A percentile compares a stretch with the other conserved stretches of the same genome.
These are phyloP conservation scores for Clarias batrachus DNA, from an alignment of 2,113 vertebrate species.

Conservation along the genomic window DNA sequence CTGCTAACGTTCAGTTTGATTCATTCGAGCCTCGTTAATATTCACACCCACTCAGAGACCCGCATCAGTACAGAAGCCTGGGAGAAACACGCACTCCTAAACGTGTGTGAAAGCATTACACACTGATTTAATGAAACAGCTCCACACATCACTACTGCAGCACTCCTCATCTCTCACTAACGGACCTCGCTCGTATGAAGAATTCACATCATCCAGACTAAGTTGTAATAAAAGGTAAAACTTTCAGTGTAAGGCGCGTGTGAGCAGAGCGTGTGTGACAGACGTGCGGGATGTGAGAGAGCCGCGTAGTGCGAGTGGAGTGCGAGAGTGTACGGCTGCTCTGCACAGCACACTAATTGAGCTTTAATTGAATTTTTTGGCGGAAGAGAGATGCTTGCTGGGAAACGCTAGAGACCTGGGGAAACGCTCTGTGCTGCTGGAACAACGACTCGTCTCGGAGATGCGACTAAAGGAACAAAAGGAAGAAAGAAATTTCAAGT, in stretches of 20 bases:
- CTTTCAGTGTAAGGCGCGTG: no score
- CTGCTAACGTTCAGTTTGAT: neutral
- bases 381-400: neutral
- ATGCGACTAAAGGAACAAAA: neutral
- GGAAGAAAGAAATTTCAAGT: neutral
- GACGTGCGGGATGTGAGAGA: neutral
- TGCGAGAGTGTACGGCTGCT: neutral
- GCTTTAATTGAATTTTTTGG: neutral
- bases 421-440: neutral
- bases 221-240: neutral
- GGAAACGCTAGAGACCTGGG: neutral
- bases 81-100: neutral
- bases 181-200: neutral
- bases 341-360: neutral
- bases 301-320: neutral
- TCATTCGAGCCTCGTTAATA: neutral
- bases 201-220: neutral
- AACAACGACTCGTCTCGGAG: neutral
- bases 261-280: neutral
- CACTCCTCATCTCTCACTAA: neutral
- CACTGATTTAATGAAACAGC: neutral
- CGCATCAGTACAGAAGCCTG: neutral
- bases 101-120: neutral
- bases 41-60: neutral
- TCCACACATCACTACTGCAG: neutral